Conservation (phyloP, 2,888 invertebrate genomes). For the Leptogaster cylindrica region DNA sequence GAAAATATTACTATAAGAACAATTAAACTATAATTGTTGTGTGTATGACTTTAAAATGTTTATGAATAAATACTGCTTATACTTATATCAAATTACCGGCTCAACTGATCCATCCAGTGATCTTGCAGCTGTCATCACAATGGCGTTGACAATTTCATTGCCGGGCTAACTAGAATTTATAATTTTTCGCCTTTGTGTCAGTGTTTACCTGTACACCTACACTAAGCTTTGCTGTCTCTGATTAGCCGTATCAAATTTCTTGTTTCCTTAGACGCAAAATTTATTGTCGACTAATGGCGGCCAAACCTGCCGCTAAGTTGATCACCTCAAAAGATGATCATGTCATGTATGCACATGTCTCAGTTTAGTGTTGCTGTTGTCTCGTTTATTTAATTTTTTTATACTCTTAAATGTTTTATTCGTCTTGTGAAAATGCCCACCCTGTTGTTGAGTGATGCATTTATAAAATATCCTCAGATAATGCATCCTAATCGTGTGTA, state of each 20-base stretch:
- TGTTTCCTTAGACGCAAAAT: conserved; percentile 45
- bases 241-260: conserved; percentile 44
- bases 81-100: too few species aligned
- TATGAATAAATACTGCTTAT: too few species aligned
- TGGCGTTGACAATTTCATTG: conserved; percentile 33
- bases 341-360: conserved; percentile 31
- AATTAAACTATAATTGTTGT: too few species aligned
- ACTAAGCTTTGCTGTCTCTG: conserved; percentile 22
- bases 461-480: conserved; percentile 34
- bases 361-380: not conserved
- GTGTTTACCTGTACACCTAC: conserved; percentile 23
- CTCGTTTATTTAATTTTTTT: not conserved
- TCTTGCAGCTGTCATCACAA: too few species aligned
- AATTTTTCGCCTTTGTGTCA: conserved; percentile 29
- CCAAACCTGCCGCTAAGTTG: conserved; percentile 33
- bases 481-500: conserved; percentile 45
- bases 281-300: conserved; percentile 42
- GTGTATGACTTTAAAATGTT: not conserved
- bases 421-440: conserved; percentile 35
- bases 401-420: not conserved
- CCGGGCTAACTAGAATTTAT: conserved; percentile 29
- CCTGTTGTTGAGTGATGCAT: conserved; percentile 35
- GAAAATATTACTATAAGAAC: too few species aligned
- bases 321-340: conserved; percentile 26
- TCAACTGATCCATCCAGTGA: too few species aligned